Percentiles rank a stretch among this genome's conserved stretches.
Evolutionary conservation across 1,140 invertebrate genomes (phyloP).

Genomic region (Drosophila nasuta): DNA sequence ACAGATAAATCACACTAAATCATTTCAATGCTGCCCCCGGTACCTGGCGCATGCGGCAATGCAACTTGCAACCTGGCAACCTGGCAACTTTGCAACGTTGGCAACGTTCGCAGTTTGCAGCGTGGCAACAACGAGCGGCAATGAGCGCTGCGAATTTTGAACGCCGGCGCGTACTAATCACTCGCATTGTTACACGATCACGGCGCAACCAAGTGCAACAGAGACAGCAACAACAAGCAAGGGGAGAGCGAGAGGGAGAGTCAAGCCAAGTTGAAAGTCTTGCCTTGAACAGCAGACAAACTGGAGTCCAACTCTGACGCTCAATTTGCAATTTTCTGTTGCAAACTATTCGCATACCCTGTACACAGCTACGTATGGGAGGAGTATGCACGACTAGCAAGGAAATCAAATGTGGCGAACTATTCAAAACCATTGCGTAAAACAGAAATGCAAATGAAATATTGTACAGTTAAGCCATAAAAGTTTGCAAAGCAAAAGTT

Average conservation of each 20-base stretch:
- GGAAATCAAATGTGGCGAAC: no score
- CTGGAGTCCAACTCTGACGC: constrained; percentile 40
- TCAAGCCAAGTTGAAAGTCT: not conserved
- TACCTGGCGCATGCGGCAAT: constrained; percentile 74
- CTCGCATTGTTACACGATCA: constrained; percentile 82
- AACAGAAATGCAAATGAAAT: no score
- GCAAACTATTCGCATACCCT: constrained; percentile 18
- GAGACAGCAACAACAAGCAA: not conserved
- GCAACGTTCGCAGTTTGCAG: no score
- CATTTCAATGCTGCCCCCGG: constrained; percentile 71
- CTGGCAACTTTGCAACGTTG: not conserved
- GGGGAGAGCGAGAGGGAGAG: not conserved
- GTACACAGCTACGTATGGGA: not conserved
- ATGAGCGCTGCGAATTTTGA: constrained; percentile 63
- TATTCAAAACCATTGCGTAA: no score
- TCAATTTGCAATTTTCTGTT: constrained; percentile 23
- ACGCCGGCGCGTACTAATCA: constrained; percentile 83
- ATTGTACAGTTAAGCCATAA: no score
- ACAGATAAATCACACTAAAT: constrained; percentile 83
- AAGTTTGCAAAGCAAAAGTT: no score
- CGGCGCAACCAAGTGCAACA: constrained; percentile 15
- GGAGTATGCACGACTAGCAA: constrained; percentile 5
- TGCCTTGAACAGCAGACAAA: constrained; percentile 41
- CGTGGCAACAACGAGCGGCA: constrained; percentile 38
- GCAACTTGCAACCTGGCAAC: constrained; percentile 43